Evolutionary conservation across 1,140 invertebrate species (phyloP), one percentile per base, ranked within the genome.

Genomic region (Megathymus violae): DNA sequence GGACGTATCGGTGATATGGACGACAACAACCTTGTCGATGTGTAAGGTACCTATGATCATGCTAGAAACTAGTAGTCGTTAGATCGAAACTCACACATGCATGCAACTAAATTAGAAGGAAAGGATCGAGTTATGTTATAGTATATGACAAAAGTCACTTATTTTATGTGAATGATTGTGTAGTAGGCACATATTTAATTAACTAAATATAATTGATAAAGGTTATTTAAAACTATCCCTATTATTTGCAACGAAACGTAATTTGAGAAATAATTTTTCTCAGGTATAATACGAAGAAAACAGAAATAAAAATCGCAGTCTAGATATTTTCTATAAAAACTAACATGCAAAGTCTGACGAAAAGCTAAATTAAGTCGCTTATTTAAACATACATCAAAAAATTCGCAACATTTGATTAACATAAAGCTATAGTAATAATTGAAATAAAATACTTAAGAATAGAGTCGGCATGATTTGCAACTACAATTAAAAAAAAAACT

Each of bases 281-380:
- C 11, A 56, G 15, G 13, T 40, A 17, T 54, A 4, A 47, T 47
- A 54, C 22, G 27, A 34, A 54, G 51, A 40, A 25, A 22, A 27
- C 16, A 58, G 13, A 22, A 46, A 6, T 14, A 22, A 40, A 47
- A 62, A 56, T 48, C 3, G 44, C n/a, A 25, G 7, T 63, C 34
- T 16, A 38, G 34, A 67, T 27, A 58, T 62, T 71, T 62, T n/a
- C n/a, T n/a, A n/a, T n/a, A n/a, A n/a, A n/a, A 77, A 60, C 73
- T 71, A 69, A 69, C 78, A 76, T 79, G 80, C 76, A 78, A 71
- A n/a, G n/a, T 72, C 50, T 62, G 47, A 77, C 77, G 64, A 64
- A 66, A 84, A 83, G 79, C 77, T 74, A 62, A 74, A 63, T 72
- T 64, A 48, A 40, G 60, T 73, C 66, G 64, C 56, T 69, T 56